These are phyloP conservation scores for Intellagama lesueurii DNA, from an alignment of 2,797 vertebrate species.

Conservation along the genomic window DNA sequence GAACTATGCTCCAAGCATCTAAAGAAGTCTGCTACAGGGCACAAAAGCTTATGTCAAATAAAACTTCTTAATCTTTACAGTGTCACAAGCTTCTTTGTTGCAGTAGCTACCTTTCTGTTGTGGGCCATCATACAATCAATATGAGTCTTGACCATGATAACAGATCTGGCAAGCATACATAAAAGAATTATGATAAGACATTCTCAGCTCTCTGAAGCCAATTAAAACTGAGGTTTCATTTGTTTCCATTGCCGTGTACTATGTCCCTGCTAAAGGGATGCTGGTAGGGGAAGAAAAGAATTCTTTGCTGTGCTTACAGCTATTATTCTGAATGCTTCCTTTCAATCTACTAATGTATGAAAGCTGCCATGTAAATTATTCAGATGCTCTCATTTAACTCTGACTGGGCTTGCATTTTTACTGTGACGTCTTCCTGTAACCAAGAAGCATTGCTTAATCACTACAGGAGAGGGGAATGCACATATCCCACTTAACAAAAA, in stretches of 20 bases:
- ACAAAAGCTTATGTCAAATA: too few species aligned
- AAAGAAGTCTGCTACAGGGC: too few species aligned
- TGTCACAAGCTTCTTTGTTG: too few species aligned
- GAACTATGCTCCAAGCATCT: too few species aligned
- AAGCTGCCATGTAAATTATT: conserved; percentile 60
- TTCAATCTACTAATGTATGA: conserved; percentile 53
- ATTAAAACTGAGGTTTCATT: not conserved
- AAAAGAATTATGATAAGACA: not conserved
- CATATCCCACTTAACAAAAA: conserved; percentile 11
- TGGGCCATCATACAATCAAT: too few species aligned
- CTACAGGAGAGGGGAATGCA: conserved; percentile 26
- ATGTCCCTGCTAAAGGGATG: not conserved
- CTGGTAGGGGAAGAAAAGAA: not conserved
- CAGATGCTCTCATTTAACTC: conserved; percentile 52
- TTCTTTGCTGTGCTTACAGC: conserved; percentile 34
- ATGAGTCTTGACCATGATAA: too few species aligned
- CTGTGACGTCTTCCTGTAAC: conserved; percentile 46
- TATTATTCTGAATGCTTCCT: conserved; percentile 49
- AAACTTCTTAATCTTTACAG: too few species aligned
- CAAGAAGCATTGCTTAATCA: conserved; percentile 36
- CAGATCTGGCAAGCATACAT: not conserved
- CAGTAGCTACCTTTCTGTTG: not conserved
- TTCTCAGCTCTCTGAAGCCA: not conserved
- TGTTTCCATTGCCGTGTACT: conserved; percentile 21
- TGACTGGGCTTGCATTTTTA: conserved; percentile 47